Percentiles rank a stretch among this genome's conserved stretches.
Evolutionary conservation across 64 coral and sea anemone genomes (phyloP).

Genomic region (Montipora sp.): DNA sequence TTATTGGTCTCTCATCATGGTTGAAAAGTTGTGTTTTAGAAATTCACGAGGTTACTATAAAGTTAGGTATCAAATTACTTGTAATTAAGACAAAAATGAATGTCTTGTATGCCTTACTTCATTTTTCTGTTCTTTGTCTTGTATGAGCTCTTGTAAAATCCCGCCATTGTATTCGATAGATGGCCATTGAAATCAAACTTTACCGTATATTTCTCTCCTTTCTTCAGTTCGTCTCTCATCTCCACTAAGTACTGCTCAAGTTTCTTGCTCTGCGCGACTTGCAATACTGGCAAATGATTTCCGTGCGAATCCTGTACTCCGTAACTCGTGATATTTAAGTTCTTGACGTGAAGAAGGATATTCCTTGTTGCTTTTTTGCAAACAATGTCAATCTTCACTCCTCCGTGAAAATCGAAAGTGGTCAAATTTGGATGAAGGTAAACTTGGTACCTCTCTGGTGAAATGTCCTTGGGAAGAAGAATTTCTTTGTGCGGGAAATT

Average conservation of each 20-base stretch:
- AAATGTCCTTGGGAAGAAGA: slow-evolving; percentile 79
- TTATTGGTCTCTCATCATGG: no score
- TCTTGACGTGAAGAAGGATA: slow-evolving; percentile 78
- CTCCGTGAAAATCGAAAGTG: slow-evolving; percentile 78
- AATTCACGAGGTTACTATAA: no score
- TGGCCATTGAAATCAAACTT: slow-evolving; percentile 79
- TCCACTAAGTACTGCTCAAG: slow-evolving; percentile 90
- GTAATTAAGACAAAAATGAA: neutral
- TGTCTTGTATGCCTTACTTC: slow-evolving; percentile 34
- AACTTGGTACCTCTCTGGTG: slow-evolving; percentile 74
- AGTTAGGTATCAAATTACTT: neutral
- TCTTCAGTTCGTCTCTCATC: slow-evolving; percentile 49
- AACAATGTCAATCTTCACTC: slow-evolving; percentile 61
- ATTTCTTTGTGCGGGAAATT: slow-evolving; percentile 82
- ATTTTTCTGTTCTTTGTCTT: slow-evolving; percentile 81
- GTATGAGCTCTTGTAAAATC: slow-evolving; percentile 99
- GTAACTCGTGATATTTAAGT: slow-evolving; percentile 71
- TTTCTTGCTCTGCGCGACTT: slow-evolving; percentile 73
- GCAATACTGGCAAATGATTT: slow-evolving; percentile 54
- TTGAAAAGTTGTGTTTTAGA: no score
- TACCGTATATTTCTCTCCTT: slow-evolving; percentile 75
- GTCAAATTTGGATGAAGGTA: slow-evolving; percentile 75
- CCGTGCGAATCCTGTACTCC: slow-evolving; percentile 57
- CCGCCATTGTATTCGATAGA: slow-evolving; percentile 87
- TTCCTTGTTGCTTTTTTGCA: slow-evolving; percentile 64